Evolutionary conservation across 2,888 invertebrate genomes (phyloP).

Genomic region (Anticlea derivata): DNA sequence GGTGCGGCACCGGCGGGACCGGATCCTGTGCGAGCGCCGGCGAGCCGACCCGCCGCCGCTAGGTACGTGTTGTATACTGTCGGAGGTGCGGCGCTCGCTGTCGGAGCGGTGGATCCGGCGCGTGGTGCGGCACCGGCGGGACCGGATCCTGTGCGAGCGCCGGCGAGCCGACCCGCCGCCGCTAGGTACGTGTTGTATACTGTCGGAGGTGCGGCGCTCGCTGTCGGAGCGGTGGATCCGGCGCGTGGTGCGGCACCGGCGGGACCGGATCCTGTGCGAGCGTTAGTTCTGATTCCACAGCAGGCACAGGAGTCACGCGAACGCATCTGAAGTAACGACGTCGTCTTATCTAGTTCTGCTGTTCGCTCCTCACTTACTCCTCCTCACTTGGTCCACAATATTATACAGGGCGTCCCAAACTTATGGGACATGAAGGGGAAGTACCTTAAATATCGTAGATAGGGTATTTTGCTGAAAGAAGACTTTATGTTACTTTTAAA

Average conservation of each 20-base stretch:
- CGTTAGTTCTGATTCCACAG: no score
- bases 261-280: conserved; percentile 7
- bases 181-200: conserved; percentile 1
- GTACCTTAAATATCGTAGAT: no score
- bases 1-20: conserved; percentile 29
- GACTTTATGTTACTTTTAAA: no score
- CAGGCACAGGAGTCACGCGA: no score
- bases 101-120: conserved; percentile 41
- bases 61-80: conserved; percentile 24
- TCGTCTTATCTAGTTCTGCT: no score
- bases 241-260: conserved; percentile 38
- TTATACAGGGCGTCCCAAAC: no score
- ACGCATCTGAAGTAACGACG: no score
- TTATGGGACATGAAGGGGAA: no score
- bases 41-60: background rate
- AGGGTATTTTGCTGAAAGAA: no score
- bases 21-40: conserved; percentile 15
- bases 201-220: conserved; percentile 45
- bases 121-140: conserved; percentile 37
- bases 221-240: conserved; percentile 44
- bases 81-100: conserved; percentile 45
- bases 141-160: conserved; percentile 11
- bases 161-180: background rate
- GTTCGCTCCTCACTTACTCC: no score
- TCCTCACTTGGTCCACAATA: no score